Evolutionary conservation across 2,888 invertebrate species (phyloP).

Genomic region (Papilio gigon): DNA sequence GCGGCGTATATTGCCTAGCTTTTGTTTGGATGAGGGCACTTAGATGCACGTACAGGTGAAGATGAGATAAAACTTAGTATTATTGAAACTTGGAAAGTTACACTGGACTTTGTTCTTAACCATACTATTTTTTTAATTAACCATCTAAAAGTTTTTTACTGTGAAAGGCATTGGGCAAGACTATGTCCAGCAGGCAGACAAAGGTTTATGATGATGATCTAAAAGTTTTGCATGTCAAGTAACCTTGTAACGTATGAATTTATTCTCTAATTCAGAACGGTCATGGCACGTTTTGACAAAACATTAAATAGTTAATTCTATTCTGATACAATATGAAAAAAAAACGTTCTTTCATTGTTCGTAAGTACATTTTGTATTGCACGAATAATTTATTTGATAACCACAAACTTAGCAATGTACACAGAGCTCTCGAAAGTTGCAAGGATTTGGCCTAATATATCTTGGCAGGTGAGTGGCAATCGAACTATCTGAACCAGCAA

Average conservation of each 20-base stretch:
- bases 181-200: too few relatives aligned
- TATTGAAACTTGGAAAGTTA: neutral
- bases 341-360: neutral
- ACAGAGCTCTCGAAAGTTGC: constrained; percentile 2
- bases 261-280: too few relatives aligned
- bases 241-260: too few relatives aligned
- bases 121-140: neutral
- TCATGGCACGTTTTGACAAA: too few relatives aligned
- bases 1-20: constrained; percentile 4
- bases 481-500: neutral
- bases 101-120: neutral
- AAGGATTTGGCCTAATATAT: constrained; percentile 8
- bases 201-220: too few relatives aligned
- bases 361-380: neutral
- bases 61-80: neutral
- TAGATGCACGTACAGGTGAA: neutral
- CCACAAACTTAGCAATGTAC: neutral
- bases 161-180: too few relatives aligned
- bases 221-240: neutral
- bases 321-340: too few relatives aligned
- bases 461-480: constrained; percentile 11
- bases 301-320: too few relatives aligned
- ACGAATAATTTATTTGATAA: neutral
- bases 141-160: too few relatives aligned
- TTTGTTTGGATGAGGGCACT: constrained; percentile 8